phyloP scores from a whole-genome alignment of 92 coral and sea anemone genomes.

The Porites evermanni region DNA sequence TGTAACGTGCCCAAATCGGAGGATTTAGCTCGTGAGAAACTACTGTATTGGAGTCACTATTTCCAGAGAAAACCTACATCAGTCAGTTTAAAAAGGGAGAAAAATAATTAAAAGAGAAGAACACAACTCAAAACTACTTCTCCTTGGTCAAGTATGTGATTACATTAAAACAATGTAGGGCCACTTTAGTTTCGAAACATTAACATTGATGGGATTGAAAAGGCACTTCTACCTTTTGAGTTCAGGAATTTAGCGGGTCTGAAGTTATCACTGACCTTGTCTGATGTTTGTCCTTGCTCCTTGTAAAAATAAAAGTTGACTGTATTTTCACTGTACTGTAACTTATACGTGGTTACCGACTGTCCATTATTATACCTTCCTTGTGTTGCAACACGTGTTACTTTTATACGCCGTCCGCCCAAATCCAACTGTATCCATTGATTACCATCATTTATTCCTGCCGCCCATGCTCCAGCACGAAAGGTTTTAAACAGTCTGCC shows the following conservation, averaged over 20 bases:
- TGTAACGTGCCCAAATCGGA: slow-evolving; percentile 5
- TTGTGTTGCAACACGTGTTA: slow-evolving; percentile 9
- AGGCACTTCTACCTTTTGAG: too few relatives aligned
- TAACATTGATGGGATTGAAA: too few relatives aligned
- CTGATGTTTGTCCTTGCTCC: neutral
- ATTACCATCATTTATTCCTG: neutral
- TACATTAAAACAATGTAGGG: too few relatives aligned
- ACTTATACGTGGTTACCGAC: neutral
- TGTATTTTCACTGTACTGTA: slow-evolving; percentile 9
- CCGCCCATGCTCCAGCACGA: neutral
- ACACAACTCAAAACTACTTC: too few relatives aligned
- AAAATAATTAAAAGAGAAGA: too few relatives aligned
- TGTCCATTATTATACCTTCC: neutral
- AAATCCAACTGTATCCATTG: slow-evolving; percentile 5
- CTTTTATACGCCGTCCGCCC: neutral
- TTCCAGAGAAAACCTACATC: neutral
- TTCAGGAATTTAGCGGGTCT: too few relatives aligned
- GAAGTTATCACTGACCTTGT: neutral
- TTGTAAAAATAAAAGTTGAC: neutral
- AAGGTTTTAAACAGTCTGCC: neutral
- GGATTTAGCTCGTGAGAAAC: neutral
- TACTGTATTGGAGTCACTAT: neutral
- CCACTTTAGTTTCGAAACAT: too few relatives aligned
- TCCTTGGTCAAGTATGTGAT: too few relatives aligned
- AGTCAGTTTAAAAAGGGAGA: neutral